Evolutionary conservation across 1,140 invertebrate genomes (phyloP).

Genomic region (Pemphigus obesinymphae): DNA sequence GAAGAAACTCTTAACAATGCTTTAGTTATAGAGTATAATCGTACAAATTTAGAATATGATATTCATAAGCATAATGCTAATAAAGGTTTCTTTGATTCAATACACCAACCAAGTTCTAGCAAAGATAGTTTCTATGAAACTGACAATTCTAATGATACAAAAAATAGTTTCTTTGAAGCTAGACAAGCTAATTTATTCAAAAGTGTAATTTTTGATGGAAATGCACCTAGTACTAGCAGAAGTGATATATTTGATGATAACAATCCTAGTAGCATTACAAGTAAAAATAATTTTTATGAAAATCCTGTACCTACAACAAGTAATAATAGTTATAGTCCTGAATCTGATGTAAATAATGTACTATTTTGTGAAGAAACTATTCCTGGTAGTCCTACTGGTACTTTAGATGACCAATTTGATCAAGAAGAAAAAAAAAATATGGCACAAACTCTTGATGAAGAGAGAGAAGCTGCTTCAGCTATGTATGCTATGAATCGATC

Average conservation of each 20-base stretch:
- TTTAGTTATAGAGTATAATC: background rate
- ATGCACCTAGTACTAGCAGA: background rate
- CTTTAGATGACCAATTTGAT: slow-evolving; percentile 50
- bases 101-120: background rate
- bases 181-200: background rate
- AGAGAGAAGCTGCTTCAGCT: background rate
- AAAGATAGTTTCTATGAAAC: background rate
- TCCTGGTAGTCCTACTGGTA: slow-evolving; percentile 74
- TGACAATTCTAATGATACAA: background rate
- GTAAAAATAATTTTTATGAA: slow-evolving; percentile 44
- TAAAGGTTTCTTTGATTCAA: background rate
- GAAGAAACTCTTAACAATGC: slow-evolving; percentile 15
- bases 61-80: background rate
- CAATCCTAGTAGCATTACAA: background rate
- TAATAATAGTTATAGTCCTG: slow-evolving; percentile 47
- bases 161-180: background rate
- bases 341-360: slow-evolving; percentile 50
- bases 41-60: background rate
- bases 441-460: background rate
- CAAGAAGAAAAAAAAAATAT: background rate
- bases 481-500: slow-evolving; percentile 13
- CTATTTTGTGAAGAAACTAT: slow-evolving; percentile 84
- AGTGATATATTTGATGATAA: background rate
- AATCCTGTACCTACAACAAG: slow-evolving; percentile 43
- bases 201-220: background rate